Evolutionary conservation across 2,113 vertebrate species (phyloP).

Genomic region (Dendropsophus ebraccatus): DNA sequence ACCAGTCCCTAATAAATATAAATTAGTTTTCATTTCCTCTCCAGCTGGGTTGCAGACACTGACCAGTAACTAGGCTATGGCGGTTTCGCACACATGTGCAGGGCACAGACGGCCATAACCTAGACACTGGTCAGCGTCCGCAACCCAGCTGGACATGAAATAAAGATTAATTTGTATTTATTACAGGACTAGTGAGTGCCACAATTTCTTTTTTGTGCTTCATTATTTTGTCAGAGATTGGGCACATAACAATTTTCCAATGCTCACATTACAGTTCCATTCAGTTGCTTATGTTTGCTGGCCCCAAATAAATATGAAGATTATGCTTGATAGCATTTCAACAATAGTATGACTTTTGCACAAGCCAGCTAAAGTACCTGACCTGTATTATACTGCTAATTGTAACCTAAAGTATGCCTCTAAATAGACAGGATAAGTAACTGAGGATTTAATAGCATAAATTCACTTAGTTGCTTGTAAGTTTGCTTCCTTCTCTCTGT

Average conservation of each 20-base stretch:
- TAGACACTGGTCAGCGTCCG: too few species aligned
- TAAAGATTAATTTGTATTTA: too few species aligned
- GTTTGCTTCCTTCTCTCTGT: conserved; percentile 3
- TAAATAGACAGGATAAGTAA: not conserved
- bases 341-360: not conserved
- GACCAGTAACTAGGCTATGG: too few species aligned
- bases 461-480: not conserved
- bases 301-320: not conserved
- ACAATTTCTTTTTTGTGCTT: too few species aligned
- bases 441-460: not conserved
- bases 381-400: not conserved
- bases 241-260: not conserved
- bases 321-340: not conserved
- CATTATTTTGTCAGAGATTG: not conserved
- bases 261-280: not conserved
- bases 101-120: too few species aligned
- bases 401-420: not conserved
- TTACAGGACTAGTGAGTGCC: too few species aligned
- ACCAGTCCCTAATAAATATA: too few species aligned
- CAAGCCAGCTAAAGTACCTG: not conserved
- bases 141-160: too few species aligned
- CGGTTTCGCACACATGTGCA: too few species aligned
- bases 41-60: too few species aligned
- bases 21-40: too few species aligned
- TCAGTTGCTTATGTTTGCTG: not conserved